phyloP scores from a whole-genome alignment of 2,888 invertebrate genomes.

The Colletes collaris region DNA sequence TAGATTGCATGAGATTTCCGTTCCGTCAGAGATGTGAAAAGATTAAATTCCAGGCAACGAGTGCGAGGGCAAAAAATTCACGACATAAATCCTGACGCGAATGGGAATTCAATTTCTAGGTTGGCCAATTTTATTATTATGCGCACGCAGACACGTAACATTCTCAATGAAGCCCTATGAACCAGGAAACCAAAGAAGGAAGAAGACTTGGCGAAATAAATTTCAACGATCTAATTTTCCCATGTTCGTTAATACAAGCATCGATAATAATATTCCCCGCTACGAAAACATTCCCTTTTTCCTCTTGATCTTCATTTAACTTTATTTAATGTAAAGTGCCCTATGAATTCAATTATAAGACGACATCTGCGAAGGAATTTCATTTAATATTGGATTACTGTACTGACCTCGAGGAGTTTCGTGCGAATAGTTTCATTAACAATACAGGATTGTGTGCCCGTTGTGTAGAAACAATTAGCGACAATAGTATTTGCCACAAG shows the following conservation, averaged over 20 bases:
- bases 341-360: too few relatives aligned
- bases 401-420: too few relatives aligned
- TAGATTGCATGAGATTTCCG: background rate
- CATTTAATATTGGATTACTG: too few relatives aligned
- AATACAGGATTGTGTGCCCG: too few relatives aligned
- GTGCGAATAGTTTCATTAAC: too few relatives aligned
- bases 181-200: background rate
- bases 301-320: too few relatives aligned
- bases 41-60: slow-evolving; percentile 8
- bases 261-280: background rate
- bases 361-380: too few relatives aligned
- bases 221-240: slow-evolving; percentile 21
- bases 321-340: too few relatives aligned
- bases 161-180: background rate
- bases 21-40: background rate
- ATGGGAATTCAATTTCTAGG: slow-evolving; percentile 34
- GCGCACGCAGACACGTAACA: slow-evolving; percentile 6
- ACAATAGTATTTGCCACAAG: too few relatives aligned
- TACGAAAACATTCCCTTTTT: too few relatives aligned
- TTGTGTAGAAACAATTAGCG: too few relatives aligned
- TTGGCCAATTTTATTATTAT: slow-evolving; percentile 15
- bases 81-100: slow-evolving; percentile 12
- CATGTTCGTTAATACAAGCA: background rate
- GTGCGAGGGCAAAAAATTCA: background rate
- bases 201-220: slow-evolving; percentile 3